A percentile compares a stretch with the other conserved stretches of the same genome.
Evolutionary conservation across 2,113 vertebrate genomes (phyloP).

Genomic region (Alligator sinensis): DNA sequence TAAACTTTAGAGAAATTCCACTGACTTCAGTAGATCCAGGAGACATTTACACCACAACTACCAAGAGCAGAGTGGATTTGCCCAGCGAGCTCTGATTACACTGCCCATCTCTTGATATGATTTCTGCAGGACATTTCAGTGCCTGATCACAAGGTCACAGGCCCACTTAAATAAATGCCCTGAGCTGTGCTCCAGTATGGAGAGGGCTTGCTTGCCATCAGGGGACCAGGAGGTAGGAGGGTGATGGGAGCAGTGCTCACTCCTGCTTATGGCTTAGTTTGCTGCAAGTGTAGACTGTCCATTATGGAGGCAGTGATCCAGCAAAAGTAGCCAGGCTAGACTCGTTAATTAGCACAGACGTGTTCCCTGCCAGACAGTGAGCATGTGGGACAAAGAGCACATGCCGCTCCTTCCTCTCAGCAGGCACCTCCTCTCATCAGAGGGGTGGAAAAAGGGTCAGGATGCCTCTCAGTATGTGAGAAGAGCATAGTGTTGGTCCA

Average conservation of each 20-base stretch:
- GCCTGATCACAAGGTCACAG: not conserved
- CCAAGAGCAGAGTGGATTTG: not conserved
- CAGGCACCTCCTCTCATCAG: not conserved
- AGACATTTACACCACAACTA: not conserved
- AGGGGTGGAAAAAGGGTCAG: fast-evolving
- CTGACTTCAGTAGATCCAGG: not conserved
- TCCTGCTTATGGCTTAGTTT: not conserved
- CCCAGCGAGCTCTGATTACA: not conserved
- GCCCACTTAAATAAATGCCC: not conserved
- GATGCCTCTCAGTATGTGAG: not conserved
- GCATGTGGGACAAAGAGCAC: not conserved
- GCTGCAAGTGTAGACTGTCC: constrained; percentile 15
- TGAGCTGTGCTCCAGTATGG: not conserved
- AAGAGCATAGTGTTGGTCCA: not conserved
- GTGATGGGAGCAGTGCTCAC: not conserved
- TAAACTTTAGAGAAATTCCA: not conserved
- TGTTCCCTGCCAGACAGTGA: not conserved
- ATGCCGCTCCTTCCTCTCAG: not conserved
- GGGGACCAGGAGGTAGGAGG: not conserved
- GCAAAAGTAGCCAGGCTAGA: constrained; percentile 47
- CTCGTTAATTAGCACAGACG: constrained; percentile 3
- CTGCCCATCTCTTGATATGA: not conserved
- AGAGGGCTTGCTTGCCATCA: not conserved
- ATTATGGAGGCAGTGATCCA: constrained; percentile 39
- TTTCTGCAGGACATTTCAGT: not conserved